A percentile compares a stretch with the other conserved stretches of the same genome.
These are phyloP conservation scores for Columba janthina DNA, from an alignment of 2,113 vertebrate species.

Conservation along the genomic window DNA sequence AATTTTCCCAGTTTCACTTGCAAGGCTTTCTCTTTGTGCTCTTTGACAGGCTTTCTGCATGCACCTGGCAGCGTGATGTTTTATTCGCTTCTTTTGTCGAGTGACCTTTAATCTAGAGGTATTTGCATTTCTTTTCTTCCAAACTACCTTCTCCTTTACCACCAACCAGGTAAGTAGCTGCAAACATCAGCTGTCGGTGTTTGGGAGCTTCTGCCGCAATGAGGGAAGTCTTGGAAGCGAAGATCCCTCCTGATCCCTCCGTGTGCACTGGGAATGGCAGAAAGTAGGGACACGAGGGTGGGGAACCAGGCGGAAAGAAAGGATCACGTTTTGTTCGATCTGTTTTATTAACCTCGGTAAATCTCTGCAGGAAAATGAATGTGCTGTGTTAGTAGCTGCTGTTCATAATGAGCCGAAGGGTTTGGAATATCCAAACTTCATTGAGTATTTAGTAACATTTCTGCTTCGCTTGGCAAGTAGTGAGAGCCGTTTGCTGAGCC, in stretches of 20 bases:
- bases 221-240: background rate
- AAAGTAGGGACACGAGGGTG: background rate
- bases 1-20: background rate
- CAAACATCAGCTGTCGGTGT: background rate
- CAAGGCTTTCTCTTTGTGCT: background rate
- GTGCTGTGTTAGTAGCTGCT: background rate
- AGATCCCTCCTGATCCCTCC: too few relatives aligned
- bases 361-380: background rate
- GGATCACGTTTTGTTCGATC: background rate
- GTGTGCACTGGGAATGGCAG: fast-evolving
- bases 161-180: background rate
- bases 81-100: background rate
- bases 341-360: background rate
- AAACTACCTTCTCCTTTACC: background rate
- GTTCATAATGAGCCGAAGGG: background rate
- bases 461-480: background rate
- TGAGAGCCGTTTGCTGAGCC: background rate
- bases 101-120: background rate
- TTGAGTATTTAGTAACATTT: background rate
- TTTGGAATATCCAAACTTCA: background rate
- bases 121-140: background rate
- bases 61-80: background rate
- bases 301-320: background rate
- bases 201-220: background rate
- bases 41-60: background rate